A percentile compares a stretch with the other conserved stretches of the same genome.
phyloP scores from a whole-genome alignment of 2,113 vertebrate genomes.

The Tupaia tana region DNA sequence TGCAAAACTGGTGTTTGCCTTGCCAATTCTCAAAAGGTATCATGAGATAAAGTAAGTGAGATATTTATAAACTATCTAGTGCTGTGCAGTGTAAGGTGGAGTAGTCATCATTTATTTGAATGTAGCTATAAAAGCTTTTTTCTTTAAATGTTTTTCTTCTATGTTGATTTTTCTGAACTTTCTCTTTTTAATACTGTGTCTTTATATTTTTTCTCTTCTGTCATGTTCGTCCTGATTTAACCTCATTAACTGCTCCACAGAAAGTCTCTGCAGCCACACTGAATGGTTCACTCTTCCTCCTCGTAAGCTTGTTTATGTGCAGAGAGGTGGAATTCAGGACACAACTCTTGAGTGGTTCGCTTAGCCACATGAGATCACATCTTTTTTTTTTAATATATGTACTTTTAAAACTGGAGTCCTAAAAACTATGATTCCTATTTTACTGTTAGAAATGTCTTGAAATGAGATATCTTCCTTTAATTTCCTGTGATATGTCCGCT shows the following conservation, averaged over 20 bases:
- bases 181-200: not conserved
- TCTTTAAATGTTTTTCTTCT: not conserved
- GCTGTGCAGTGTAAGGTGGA: not conserved
- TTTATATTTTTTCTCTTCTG: constrained; percentile 20
- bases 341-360: not conserved
- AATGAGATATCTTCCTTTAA: constrained; percentile 1
- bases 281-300: constrained; percentile 22
- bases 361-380: not conserved
- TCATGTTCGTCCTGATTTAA: constrained; percentile 37
- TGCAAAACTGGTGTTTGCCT: constrained; percentile 40
- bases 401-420: constrained; percentile 25
- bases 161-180: constrained; percentile 10
- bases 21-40: not conserved
- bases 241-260: not conserved
- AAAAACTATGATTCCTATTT: constrained; percentile 5
- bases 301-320: constrained; percentile 21
- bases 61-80: not conserved
- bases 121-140: constrained; percentile 46
- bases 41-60: constrained; percentile 20
- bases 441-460: constrained; percentile 26
- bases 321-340: not conserved
- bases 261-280: not conserved
- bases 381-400: not conserved
- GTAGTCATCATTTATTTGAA: constrained; percentile 29
- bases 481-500: not conserved